A percentile compares a stretch with the other conserved stretches of the same genome.
These are phyloP conservation scores for Strix uralensis DNA, from an alignment of 2,113 vertebrate species.

Conservation along the genomic window DNA sequence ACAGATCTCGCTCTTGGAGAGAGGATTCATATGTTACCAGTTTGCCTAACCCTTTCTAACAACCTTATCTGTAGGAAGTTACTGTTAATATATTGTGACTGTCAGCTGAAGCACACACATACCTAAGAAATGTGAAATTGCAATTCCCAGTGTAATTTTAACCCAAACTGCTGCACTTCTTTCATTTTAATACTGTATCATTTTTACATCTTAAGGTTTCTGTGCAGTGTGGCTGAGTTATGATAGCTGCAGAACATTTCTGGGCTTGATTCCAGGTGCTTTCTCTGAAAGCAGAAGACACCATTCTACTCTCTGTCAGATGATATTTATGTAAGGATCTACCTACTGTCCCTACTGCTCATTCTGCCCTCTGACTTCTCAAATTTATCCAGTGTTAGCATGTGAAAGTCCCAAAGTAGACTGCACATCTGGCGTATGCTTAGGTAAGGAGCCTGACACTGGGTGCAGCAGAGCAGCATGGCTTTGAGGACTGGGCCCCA, in stretches of 20 bases:
- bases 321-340: background rate
- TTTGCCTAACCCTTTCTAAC: background rate
- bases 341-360: background rate
- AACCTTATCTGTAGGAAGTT: background rate
- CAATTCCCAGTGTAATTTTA: background rate
- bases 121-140: background rate
- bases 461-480: background rate
- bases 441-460: background rate
- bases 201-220: background rate
- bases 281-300: slow-evolving; percentile 4
- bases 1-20: background rate
- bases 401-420: background rate
- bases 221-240: background rate
- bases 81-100: background rate
- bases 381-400: background rate
- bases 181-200: background rate
- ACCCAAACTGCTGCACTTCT: background rate
- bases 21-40: background rate
- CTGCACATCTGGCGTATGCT: accelerated
- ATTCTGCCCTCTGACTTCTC: background rate
- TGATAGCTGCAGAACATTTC: background rate
- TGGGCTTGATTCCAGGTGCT: slow-evolving; percentile 19
- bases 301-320: background rate
- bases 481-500: background rate
- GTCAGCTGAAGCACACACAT: background rate